phyloP scores from a whole-genome alignment of 2,888 invertebrate genomes.

The Ennomos fuscantarius region DNA sequence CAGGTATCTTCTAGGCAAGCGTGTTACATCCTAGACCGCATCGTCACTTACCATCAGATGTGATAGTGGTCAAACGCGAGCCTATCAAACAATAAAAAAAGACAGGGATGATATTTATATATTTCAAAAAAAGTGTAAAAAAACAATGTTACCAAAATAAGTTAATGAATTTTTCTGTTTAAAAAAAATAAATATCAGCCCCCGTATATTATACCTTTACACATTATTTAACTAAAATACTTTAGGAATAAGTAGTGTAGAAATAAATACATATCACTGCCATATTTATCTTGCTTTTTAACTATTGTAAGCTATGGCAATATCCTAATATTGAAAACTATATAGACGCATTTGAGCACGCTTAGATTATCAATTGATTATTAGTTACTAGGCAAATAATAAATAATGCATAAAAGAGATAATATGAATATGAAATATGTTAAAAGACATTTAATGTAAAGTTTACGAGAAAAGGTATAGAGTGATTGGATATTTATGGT shows the following conservation, averaged over 20 bases:
- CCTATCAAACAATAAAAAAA: too few relatives aligned
- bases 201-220: too few relatives aligned
- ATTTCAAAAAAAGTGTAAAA: too few relatives aligned
- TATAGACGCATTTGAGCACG: constrained; percentile 28
- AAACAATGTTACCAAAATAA: too few relatives aligned
- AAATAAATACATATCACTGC: constrained; percentile 21
- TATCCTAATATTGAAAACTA: constrained; percentile 6
- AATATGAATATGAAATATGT: background rate
- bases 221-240: too few relatives aligned
- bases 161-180: too few relatives aligned
- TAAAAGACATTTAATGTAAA: background rate
- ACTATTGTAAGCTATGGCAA: background rate
- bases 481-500: constrained; percentile 27
- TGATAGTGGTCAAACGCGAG: too few relatives aligned
- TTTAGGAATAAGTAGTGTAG: background rate
- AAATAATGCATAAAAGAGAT: constrained; percentile 1
- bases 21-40: too few relatives aligned
- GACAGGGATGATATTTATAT: too few relatives aligned
- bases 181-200: too few relatives aligned
- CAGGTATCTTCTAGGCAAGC: too few relatives aligned
- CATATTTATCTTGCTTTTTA: constrained; percentile 28
- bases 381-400: constrained; percentile 10
- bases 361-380: constrained; percentile 21
- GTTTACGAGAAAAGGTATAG: constrained; percentile 2
- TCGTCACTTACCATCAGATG: too few relatives aligned